phyloP scores from a whole-genome alignment of 1,140 invertebrate species.

The Drosophila elegans region DNA sequence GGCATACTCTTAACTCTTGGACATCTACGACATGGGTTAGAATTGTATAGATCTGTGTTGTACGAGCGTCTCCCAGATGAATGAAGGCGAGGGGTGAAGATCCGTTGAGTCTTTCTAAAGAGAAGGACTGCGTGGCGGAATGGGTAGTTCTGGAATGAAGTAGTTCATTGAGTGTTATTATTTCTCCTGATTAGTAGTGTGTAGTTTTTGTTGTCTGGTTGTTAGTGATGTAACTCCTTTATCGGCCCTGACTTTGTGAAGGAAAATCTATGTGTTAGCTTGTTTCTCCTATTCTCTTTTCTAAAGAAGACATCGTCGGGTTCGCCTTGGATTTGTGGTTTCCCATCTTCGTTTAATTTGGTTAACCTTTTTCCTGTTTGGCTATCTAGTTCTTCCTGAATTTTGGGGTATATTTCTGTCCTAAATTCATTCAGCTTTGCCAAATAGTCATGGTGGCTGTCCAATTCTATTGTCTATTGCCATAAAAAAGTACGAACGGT shows the following conservation, averaged over 20 bases:
- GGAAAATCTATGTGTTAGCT: too few relatives aligned
- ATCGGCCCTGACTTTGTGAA: too few relatives aligned
- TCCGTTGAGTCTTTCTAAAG: slow-evolving; percentile 3
- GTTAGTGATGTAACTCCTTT: background rate
- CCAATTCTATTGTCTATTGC: too few relatives aligned
- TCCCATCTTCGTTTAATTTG: background rate
- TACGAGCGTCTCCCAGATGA: background rate
- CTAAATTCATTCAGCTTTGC: too few relatives aligned
- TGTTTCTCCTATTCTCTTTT: too few relatives aligned
- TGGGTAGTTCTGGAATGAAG: slow-evolving; percentile 2
- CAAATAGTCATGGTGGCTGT: too few relatives aligned
- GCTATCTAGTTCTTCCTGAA: too few relatives aligned
- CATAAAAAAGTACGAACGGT: slow-evolving; percentile 4
- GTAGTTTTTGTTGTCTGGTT: slow-evolving; percentile 3
- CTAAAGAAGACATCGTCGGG: background rate
- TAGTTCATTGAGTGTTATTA: slow-evolving; percentile 1
- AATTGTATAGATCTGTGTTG: background rate
- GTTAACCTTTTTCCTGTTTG: background rate
- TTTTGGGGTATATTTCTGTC: too few relatives aligned
- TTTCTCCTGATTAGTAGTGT: slow-evolving; percentile 5
- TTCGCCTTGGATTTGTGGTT: slow-evolving; percentile 1
- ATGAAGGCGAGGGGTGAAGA: background rate
- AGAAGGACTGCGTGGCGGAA: slow-evolving; percentile 1
- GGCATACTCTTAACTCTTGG: background rate
- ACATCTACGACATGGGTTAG: background rate